Percentiles rank a stretch among this genome's conserved stretches.
Evolutionary conservation across 2,797 vertebrate genomes (phyloP).

Genomic region (Scleropages formosus): DNA sequence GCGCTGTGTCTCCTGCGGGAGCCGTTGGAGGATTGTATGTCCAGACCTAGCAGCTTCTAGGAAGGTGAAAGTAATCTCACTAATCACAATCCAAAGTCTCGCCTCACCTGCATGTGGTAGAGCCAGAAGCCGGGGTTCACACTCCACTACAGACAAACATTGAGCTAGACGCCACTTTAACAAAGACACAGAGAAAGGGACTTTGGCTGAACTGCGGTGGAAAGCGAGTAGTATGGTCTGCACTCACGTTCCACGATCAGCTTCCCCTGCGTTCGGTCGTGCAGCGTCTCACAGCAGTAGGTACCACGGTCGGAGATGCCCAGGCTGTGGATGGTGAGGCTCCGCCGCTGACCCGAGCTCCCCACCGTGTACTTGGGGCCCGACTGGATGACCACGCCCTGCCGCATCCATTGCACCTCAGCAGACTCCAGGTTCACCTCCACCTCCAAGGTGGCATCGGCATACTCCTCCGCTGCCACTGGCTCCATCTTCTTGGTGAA

Average conservation of each 20-base stretch:
- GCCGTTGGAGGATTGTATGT: too few relatives aligned
- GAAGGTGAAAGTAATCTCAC: too few relatives aligned
- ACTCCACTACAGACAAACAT: too few relatives aligned
- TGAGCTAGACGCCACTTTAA: too few relatives aligned
- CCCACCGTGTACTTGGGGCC: constrained; percentile 72
- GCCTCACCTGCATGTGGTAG: too few relatives aligned
- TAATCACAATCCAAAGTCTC: too few relatives aligned
- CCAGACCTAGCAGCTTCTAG: too few relatives aligned
- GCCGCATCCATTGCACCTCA: constrained; percentile 87
- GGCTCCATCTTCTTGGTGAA: constrained; percentile 79
- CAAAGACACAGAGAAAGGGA: too few relatives aligned
- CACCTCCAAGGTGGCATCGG: constrained; percentile 79
- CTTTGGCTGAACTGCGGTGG: neutral
- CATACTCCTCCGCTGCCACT: constrained; percentile 76
- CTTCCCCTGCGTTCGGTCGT: constrained; percentile 85
- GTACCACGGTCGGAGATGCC: constrained; percentile 77
- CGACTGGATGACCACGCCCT: constrained; percentile 76
- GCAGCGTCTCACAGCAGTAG: constrained; percentile 93
- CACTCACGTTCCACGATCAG: constrained; percentile 91
- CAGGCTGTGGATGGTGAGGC: constrained; percentile 74
- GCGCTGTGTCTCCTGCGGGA: too few relatives aligned
- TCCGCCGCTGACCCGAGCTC: constrained; percentile 66
- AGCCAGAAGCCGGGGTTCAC: too few relatives aligned
- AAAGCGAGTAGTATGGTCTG: constrained; percentile 29
- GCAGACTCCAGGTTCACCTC: constrained; percentile 78